Conservation (phyloP, 2,113 vertebrate genomes). For the Tauraco erythrolophus region DNA sequence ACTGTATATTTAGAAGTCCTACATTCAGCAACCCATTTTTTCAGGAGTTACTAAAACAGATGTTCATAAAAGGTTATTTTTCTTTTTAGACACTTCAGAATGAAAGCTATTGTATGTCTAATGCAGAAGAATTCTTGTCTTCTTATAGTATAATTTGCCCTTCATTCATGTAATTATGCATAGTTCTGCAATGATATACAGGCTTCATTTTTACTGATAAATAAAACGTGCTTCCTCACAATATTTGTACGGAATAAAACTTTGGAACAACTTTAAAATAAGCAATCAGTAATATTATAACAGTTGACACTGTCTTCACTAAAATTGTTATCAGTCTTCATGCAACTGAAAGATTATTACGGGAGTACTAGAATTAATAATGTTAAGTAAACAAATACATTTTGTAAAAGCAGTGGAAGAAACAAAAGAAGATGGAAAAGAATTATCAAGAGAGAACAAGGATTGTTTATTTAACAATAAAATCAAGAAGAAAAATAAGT, state of each 20-base stretch:
- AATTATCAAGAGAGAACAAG: neutral
- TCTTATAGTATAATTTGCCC: neutral
- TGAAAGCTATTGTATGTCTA: neutral
- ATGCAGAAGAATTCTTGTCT: neutral
- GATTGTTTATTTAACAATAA: neutral
- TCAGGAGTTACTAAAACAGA: neutral
- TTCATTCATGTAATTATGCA: neutral
- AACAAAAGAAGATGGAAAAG: rapidly evolving
- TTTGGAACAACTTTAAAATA: neutral
- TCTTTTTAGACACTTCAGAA: neutral
- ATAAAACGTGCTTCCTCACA: neutral
- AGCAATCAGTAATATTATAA: neutral
- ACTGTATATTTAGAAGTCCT: neutral
- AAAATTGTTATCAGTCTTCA: neutral
- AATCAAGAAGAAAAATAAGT: neutral
- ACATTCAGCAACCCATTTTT: neutral
- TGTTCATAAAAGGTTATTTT: neutral
- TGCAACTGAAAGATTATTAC: neutral
- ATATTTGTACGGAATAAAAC: neutral
- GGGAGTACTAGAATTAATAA: neutral
- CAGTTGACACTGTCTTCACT: neutral
- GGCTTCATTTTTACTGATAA: neutral
- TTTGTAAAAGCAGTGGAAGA: neutral
- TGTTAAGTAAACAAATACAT: neutral
- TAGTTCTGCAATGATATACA: neutral